Percentiles rank a stretch among this genome's conserved stretches.
Evolutionary conservation across 1,140 invertebrate genomes (phyloP).

Genomic region (Penaeus indicus): DNA sequence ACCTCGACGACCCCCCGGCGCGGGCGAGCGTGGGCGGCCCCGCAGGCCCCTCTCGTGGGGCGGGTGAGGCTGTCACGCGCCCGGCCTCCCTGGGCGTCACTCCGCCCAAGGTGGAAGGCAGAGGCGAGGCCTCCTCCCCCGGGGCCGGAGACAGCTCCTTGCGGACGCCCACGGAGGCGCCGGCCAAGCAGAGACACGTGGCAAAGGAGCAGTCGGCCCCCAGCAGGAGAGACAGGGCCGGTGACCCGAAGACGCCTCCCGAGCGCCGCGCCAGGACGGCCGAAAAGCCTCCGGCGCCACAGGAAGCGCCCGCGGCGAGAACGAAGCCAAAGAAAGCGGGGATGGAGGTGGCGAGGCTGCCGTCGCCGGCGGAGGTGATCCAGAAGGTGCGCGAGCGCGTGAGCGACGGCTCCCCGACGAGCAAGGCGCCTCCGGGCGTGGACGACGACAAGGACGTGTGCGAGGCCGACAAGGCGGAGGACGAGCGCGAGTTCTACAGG

Average conservation of each 20-base stretch:
- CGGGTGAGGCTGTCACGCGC: not conserved
- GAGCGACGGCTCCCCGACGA: not conserved
- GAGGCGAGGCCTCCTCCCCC: not conserved
- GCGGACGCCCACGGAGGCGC: too few species aligned
- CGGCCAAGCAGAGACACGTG: too few species aligned
- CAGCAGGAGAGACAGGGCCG: too few species aligned
- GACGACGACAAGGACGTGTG: constrained; percentile 57
- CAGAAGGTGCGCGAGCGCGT: constrained; percentile 43
- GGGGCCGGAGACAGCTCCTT: too few species aligned
- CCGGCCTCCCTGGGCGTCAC: not conserved
- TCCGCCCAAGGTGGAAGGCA: not conserved
- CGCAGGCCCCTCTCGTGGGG: not conserved
- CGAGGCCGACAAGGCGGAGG: constrained; percentile 39
- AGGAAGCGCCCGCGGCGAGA: too few species aligned
- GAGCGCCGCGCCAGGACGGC: too few species aligned
- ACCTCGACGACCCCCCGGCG: constrained; percentile 21
- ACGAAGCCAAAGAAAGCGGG: not conserved
- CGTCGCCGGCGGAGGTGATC: constrained; percentile 4
- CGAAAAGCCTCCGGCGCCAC: too few species aligned
- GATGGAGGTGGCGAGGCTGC: not conserved
- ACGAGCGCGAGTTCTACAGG: constrained; percentile 48
- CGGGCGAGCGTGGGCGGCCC: too few species aligned
- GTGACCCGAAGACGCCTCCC: too few species aligned
- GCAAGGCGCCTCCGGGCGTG: not conserved
- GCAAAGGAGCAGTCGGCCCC: too few species aligned